phyloP scores from a whole-genome alignment of 2,797 vertebrate species.

The Brotogeris chrysoptera region DNA sequence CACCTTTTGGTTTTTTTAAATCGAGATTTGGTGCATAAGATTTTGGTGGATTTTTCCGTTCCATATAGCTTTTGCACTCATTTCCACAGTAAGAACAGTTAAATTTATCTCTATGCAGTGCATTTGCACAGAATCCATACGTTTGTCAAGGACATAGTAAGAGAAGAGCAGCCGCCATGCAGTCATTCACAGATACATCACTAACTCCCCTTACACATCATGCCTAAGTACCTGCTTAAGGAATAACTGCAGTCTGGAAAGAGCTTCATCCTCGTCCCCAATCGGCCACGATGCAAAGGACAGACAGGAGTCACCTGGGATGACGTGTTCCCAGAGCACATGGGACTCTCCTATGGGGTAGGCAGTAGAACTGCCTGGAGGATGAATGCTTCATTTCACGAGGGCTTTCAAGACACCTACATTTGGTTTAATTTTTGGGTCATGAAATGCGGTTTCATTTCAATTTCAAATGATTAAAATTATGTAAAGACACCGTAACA shows the following conservation, averaged over 20 bases:
- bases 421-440: slow-evolving; percentile 15
- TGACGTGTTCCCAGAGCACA: not conserved
- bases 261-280: not conserved
- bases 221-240: not conserved
- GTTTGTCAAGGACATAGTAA: not conserved
- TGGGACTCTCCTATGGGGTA: not conserved
- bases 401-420: not conserved
- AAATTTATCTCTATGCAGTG: not conserved
- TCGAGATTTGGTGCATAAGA: not conserved
- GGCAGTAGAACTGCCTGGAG: not conserved
- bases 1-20: not conserved
- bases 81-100: not conserved
- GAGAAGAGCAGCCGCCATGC: not conserved
- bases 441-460: slow-evolving; percentile 35
- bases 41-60: not conserved
- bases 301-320: not conserved
- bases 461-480: slow-evolving; percentile 50
- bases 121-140: not conserved
- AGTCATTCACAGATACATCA: not conserved
- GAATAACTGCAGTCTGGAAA: not conserved
- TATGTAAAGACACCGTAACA: slow-evolving; percentile 20
- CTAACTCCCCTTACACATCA: rapidly evolving
- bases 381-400: not conserved
- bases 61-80: rapidly evolving
- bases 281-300: not conserved